Evolutionary conservation across 2,113 vertebrate species (phyloP), one percentile per base, ranked within the genome.

Genomic region (Myocastor coypus): DNA sequence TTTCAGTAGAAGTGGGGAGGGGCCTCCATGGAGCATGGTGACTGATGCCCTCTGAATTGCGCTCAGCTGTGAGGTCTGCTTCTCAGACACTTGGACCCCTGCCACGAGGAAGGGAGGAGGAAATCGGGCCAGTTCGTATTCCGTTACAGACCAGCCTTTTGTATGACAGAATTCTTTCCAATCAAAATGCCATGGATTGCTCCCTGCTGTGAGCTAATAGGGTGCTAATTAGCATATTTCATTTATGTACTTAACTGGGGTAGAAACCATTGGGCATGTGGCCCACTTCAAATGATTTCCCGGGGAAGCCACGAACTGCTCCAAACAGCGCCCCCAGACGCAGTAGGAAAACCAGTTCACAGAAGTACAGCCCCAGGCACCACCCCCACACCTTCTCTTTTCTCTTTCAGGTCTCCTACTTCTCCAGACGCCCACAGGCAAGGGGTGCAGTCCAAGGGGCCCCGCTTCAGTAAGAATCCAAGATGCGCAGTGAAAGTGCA

Each of bases 161-260:
- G 98, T 98, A 98, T 98, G 98, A 98, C 98, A 98, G 98, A 98
- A 98, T 98, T 98, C 98, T 98, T 98, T 98, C 98, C 98, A 98
- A 97, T 98, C 97, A 98, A 98, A 98, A 98, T 98, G 98, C 98
- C 97, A 97, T 98, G 98, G 98, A 99, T 98, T 98, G 98, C 98
- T 98, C 98, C 98, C 98, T 98, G 97, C 98, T 98, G 98, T 97
- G 98, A 98, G 94, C 98, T 98, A 99, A 99, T 98, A 98, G 98
- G 98, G 98, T 98, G 98, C 98, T 99, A 98, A 99, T 98, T 98
- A 98, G 98, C 98, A 98, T 99, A 98, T 98, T 98, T 98, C 97
- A 98, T 98, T 99, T 98, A 98, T 98, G 98, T 99, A 98, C 98
- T 98, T 99, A 98, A 98, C 98, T 97, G 98, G 98, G 97, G 98